Base-by-base conservation (phyloP, 2,888 invertebrate genomes). In the Lasioglossum marginatum region DNA sequence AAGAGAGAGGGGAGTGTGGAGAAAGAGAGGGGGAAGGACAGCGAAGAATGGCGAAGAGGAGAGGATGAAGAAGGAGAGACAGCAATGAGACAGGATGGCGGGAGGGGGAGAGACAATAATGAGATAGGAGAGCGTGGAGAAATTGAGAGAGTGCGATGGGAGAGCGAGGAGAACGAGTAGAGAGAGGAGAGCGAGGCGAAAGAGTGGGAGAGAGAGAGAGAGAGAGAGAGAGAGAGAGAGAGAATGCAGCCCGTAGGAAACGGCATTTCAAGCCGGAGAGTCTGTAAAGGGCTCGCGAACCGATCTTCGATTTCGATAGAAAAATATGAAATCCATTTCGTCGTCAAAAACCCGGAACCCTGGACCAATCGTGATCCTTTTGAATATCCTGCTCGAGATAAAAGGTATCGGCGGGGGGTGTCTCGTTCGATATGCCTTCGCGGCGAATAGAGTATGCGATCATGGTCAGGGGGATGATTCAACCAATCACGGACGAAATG, bases 281-380 rank as follows among this genome's bases (percentile, higher is more conserved):
- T 43, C 43, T 23, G 80, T 66, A 83, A 80, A 75, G 57, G 85
- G 48, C 31, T 37, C 68, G 23, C 68, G 66, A 70, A 52, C 70
- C 60, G 66, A 6, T n/a, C 57, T 10, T 73, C 72, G 68, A 89
- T 89, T 89, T 83, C 75, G 76, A 79, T 82, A 70, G 75, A 77
- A 88, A 82, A 88, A 88, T 81, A 75, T 57, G 79, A 81, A 87
- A 85, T 40, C 70, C 79, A 79, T 82, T 85, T 85, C 77, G 48
- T 23, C 63, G 66, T 23, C 31, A 19, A 77, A 63, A 52, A 77
- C 66, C 63, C 34, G 31, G 48, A 63, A 52, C n/a, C 66, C 31
- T n/a, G 34, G 72, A 31, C 52, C 57, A 74, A 60, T 70, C 52
- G 34, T 76, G 82, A 77, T 77, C 75, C 57, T 70, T 40, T 72